These are phyloP conservation scores for Conger conger DNA, from an alignment of 2,113 vertebrate species.

Conservation along the genomic window DNA sequence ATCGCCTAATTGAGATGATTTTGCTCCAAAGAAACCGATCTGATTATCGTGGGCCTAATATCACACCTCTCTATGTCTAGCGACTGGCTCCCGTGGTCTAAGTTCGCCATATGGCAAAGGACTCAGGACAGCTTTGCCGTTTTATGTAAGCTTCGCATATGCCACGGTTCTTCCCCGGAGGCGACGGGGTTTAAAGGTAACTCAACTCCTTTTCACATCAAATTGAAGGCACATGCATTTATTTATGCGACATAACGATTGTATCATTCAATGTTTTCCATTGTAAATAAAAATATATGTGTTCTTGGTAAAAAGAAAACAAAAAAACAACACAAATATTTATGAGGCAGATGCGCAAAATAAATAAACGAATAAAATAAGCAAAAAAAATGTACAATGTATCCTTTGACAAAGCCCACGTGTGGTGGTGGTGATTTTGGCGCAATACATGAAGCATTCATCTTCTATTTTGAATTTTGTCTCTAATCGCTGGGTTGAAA, in stretches of 20 bases:
- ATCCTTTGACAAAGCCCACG: constrained; percentile 29
- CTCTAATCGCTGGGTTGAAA: constrained; percentile 29
- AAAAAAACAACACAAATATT: no score
- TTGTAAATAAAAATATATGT: no score
- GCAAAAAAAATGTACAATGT: not conserved
- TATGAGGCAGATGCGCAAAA: no score
- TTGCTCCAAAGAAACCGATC: not conserved
- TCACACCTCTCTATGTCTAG: not conserved
- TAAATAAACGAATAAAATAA: no score
- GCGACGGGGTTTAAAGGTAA: not conserved
- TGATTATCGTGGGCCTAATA: not conserved
- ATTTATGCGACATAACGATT: not conserved
- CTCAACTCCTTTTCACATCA: not conserved
- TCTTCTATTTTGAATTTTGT: constrained; percentile 51
- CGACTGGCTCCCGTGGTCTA: not conserved
- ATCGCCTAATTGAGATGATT: not conserved
- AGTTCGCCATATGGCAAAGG: constrained; percentile 2
- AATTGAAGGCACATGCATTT: not conserved
- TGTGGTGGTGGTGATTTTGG: constrained; percentile 24
- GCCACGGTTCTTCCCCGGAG: not conserved
- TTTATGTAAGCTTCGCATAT: not conserved
- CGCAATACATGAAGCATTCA: constrained; percentile 25
- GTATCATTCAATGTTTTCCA: not conserved
- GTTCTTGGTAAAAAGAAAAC: no score
- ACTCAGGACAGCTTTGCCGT: not conserved